phyloP scores from a whole-genome alignment of 2,797 vertebrate species.

The Numenius phaeopus region DNA sequence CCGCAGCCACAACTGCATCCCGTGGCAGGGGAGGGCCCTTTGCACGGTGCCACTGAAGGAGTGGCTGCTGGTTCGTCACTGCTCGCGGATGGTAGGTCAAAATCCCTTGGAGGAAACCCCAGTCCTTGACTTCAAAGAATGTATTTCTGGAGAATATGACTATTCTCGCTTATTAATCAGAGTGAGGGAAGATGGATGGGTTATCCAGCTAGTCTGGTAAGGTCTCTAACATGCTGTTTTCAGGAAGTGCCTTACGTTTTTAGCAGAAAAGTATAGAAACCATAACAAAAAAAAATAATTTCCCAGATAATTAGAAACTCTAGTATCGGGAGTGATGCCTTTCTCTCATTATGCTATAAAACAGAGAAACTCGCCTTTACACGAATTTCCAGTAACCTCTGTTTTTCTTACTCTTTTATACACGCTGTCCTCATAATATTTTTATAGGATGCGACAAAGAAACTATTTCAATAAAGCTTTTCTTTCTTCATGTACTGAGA shows the following conservation, averaged over 20 bases:
- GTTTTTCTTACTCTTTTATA: slow-evolving; percentile 53
- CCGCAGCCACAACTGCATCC: background rate
- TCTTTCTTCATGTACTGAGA: slow-evolving; percentile 59
- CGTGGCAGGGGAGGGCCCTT: fast-evolving
- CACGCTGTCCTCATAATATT: slow-evolving; percentile 63
- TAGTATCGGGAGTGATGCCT: background rate
- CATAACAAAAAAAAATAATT: background rate
- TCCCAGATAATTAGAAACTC: background rate
- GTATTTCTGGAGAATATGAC: background rate
- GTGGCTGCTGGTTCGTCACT: fast-evolving
- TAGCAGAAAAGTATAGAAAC: slow-evolving; percentile 23
- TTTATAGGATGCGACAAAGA: slow-evolving; percentile 62
- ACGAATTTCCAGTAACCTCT: slow-evolving; percentile 54
- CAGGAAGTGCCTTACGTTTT: background rate
- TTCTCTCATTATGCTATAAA: slow-evolving; percentile 12
- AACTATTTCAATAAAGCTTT: slow-evolving; percentile 54
- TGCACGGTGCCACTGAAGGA: background rate
- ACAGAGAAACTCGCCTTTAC: slow-evolving; percentile 27
- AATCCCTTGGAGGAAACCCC: background rate
- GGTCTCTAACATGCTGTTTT: background rate
- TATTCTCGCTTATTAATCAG: background rate
- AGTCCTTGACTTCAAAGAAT: background rate
- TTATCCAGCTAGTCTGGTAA: background rate
- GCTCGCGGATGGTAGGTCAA: fast-evolving
- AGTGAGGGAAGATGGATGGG: background rate